Conservation (phyloP, 2,888 invertebrate genomes). For the Vesta saturnalis region DNA sequence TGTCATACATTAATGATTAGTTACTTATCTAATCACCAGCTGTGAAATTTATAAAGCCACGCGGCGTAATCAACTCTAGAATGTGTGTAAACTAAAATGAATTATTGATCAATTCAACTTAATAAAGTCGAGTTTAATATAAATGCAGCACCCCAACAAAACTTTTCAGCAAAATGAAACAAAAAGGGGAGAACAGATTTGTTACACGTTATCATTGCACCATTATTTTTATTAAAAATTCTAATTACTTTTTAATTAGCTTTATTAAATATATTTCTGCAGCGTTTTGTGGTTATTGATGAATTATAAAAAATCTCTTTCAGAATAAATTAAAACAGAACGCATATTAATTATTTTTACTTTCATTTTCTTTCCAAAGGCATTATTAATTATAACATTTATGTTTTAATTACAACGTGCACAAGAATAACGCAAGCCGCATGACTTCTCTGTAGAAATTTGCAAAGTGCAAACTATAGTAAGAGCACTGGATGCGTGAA, state of each 20-base stretch:
- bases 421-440: no score
- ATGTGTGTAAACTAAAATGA: conserved; percentile 7
- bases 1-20: conserved; percentile 5
- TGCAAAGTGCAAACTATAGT: no score
- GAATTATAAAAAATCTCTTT: no score
- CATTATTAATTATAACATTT: no score
- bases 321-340: no score
- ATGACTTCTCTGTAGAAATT: no score
- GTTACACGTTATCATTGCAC: not conserved
- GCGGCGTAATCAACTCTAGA: not conserved
- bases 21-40: conserved; percentile 2
- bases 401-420: no score
- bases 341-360: no score
- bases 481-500: no score
- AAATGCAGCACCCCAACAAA: conserved; percentile 22
- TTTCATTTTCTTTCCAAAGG: no score
- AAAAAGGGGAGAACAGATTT: not conserved
- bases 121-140: conserved; percentile 29
- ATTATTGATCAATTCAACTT: conserved; percentile 30
- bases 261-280: not conserved
- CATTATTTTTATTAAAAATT: not conserved
- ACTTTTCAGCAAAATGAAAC: conserved; percentile 3
- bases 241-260: not conserved
- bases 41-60: not conserved
- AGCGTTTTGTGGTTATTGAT: no score